Conservation (phyloP, 2,888 invertebrate species). For the Stratiomys singularior region DNA sequence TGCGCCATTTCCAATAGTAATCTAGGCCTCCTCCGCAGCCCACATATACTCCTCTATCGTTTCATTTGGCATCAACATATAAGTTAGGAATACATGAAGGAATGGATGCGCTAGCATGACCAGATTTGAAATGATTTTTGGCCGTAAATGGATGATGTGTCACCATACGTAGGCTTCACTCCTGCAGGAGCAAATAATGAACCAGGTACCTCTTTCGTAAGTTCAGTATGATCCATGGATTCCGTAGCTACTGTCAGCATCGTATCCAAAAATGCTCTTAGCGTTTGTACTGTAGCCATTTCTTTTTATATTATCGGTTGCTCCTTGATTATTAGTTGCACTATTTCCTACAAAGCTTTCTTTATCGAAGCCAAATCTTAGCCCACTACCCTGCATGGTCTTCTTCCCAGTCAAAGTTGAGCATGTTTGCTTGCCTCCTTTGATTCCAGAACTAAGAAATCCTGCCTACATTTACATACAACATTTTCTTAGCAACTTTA, state of each 20-base stretch:
- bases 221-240: not conserved
- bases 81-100: not conserved
- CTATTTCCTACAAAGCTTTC: not conserved
- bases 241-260: not conserved
- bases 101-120: not conserved
- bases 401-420: not conserved
- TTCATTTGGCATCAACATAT: conserved; percentile 21
- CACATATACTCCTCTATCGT: not conserved
- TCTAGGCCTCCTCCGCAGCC: conserved; percentile 19
- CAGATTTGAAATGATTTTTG: not conserved
- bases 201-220: conserved; percentile 4
- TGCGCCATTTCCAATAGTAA: conserved; percentile 19
- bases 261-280: not conserved
- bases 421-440: too few species aligned
- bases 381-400: not conserved
- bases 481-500: too few species aligned
- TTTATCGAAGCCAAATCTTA: not conserved
- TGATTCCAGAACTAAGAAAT: too few species aligned
- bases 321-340: not conserved
- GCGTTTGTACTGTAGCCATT: conserved; percentile 5
- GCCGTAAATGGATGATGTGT: not conserved
- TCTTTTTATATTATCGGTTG: not conserved
- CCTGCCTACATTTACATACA: too few species aligned
- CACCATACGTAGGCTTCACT: conserved; percentile 3
- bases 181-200: conserved; percentile 25